phyloP scores from a whole-genome alignment of 2,888 invertebrate species.

The Athalia cordata region DNA sequence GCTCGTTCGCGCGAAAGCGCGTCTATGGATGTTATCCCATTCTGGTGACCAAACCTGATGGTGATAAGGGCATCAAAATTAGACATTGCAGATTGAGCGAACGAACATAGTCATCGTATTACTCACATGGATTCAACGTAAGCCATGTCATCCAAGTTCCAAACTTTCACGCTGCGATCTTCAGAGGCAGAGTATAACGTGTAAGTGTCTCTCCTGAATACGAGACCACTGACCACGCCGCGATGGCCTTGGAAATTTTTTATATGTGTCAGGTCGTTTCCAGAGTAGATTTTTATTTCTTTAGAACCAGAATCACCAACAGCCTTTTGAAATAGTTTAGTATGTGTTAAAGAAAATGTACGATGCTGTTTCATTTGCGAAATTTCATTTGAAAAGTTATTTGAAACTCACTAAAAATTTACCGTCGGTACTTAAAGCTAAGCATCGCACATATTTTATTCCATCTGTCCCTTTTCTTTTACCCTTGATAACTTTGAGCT shows the following conservation, averaged over 20 bases:
- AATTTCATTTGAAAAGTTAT: neutral
- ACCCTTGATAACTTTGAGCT: conserved; percentile 73
- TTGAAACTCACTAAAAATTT: conserved; percentile 83
- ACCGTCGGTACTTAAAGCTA: conserved; percentile 78
- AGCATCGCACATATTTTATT: conserved; percentile 64
- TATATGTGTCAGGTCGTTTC: conserved; percentile 83
- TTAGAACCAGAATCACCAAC: conserved; percentile 81
- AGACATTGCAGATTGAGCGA: neutral
- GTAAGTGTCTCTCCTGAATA: conserved; percentile 90
- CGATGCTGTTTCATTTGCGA: neutral
- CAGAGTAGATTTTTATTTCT: conserved; percentile 89
- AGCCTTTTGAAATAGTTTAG: conserved; percentile 72
- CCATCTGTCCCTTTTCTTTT: conserved; percentile 63
- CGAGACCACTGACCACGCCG: conserved; percentile 83
- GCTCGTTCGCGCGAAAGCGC: conserved; percentile 90
- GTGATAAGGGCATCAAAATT: conserved; percentile 4
- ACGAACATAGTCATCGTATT: neutral
- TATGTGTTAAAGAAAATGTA: neutral
- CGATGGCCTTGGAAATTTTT: conserved; percentile 90
- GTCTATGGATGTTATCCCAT: conserved; percentile 90
- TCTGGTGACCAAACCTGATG: conserved; percentile 89
- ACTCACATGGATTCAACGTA: conserved; percentile 92
- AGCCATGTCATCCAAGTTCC: conserved; percentile 97
- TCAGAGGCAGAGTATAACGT: conserved; percentile 87
- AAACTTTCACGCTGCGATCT: conserved; percentile 91